Evolutionary conservation across 2,113 vertebrate genomes (phyloP).

Genomic region (Recurvirostra avosetta): DNA sequence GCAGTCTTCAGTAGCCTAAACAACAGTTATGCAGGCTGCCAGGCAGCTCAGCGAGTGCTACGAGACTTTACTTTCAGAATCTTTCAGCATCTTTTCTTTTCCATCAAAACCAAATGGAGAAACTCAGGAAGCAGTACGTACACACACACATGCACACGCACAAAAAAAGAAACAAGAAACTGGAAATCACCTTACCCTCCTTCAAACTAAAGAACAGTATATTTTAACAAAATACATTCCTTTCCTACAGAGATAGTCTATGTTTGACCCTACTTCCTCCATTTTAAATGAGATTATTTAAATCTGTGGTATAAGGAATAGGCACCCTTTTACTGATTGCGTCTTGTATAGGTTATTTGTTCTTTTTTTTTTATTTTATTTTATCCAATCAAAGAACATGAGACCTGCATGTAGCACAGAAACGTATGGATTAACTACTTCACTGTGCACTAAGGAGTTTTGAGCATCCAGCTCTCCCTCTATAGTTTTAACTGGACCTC

Average conservation of each 20-base stretch:
- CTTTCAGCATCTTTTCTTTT: neutral
- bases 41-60: neutral
- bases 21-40: neutral
- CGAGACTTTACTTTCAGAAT: neutral
- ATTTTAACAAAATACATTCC: neutral
- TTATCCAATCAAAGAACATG: neutral
- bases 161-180: neutral
- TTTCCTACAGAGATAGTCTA: neutral
- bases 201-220: neutral
- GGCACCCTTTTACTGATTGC: neutral
- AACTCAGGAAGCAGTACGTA: neutral
- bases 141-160: neutral
- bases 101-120: neutral
- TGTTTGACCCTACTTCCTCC: neutral
- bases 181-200: neutral
- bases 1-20: neutral
- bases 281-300: neutral
- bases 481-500: neutral
- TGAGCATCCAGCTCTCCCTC: neutral
- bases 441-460: neutral
- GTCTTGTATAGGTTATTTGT: neutral
- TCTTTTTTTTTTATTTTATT: neutral
- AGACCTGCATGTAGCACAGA: neutral
- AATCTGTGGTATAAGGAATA: neutral
- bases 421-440: neutral